These are phyloP conservation scores for Chlorops oryzae DNA, from an alignment of 1,140 invertebrate species.

Conservation along the genomic window DNA sequence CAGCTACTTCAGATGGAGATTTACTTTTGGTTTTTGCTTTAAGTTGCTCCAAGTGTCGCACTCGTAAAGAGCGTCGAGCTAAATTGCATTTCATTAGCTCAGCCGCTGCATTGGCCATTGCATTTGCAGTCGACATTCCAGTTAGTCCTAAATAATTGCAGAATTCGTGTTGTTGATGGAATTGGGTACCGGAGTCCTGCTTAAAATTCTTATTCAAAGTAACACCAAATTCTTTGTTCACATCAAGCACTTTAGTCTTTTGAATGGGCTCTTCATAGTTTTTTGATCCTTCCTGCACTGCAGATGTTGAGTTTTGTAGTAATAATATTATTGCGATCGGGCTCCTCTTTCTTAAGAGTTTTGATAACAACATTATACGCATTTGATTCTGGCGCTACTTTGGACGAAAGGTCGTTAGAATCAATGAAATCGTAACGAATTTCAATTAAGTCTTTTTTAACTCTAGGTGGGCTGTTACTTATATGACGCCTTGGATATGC, in stretches of 20 bases:
- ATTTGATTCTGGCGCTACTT: no score
- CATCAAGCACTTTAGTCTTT: no score
- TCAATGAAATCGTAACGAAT: no score
- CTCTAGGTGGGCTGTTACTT: no score
- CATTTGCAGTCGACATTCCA: constrained; percentile 35
- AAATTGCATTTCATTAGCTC: constrained; percentile 37
- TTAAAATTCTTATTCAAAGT: constrained; percentile 4
- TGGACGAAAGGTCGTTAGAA: no score
- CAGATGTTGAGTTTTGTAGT: not conserved
- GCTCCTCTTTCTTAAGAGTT: not conserved
- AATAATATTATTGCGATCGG: not conserved
- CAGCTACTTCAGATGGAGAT: no score
- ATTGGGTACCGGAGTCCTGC: constrained; percentile 19
- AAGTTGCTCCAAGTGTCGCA: constrained; percentile 28
- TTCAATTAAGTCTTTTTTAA: no score
- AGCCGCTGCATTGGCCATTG: constrained; percentile 33
- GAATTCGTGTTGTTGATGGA: constrained; percentile 41
- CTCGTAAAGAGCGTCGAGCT: constrained; percentile 32
- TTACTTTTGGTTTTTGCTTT: constrained; percentile 6
- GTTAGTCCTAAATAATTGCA: constrained; percentile 42
- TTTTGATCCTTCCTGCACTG: not conserved
- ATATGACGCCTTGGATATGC: no score
- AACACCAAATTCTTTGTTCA: no score
- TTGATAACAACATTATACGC: no score
- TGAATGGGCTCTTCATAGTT: not conserved